Evolutionary conservation across 2,888 invertebrate species (phyloP), one percentile per base, ranked within the genome.

Genomic region (Mechanitis mazaeus): DNA sequence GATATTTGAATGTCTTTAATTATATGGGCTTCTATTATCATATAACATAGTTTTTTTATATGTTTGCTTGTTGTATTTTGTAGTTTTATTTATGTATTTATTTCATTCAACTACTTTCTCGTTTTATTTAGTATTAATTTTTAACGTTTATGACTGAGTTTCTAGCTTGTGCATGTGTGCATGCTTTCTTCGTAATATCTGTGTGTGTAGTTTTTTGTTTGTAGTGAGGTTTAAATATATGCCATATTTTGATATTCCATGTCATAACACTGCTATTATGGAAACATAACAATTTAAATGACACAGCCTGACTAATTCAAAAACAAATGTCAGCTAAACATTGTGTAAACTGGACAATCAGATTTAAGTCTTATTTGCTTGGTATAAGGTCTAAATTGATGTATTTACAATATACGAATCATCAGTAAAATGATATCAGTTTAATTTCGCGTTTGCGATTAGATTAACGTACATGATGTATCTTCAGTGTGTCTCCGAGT

Each of bases 381-480:
- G 7, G 7, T 7, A 11, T 3, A 50, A 4, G 50, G 11, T 50
- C 7, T 5, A 31, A n/a, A 9, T 9, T 50, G 6, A 35, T 35
- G 28, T n/a, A 50, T 3, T 50, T 12, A 12, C n/a, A n/a, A 12
- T 50, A 2, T 20, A 4, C 5, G 20, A 35, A 38, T 9, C 35
- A 20, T 55, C 42, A 42, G 9, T n/a, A 47, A 45, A 53, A 54
- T 28, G 59, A 56, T 64, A 62, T 60, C 59, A 60, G 5, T 53
- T 54, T 60, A 35, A 55, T 59, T 61, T 59, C 58, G 58, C 66
- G 66, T 57, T 64, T 60, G 58, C 61, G 64, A 66, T 66, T 60
- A 66, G 66, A 64, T 64, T 66, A 64, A 55, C 55, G 54, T 58
- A 45, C 45, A 56, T 60, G 33, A 56, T 54, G 57, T 66, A 54